Evolutionary conservation across 1,140 invertebrate genomes (phyloP).

Genomic region (Chelonus insularis): DNA sequence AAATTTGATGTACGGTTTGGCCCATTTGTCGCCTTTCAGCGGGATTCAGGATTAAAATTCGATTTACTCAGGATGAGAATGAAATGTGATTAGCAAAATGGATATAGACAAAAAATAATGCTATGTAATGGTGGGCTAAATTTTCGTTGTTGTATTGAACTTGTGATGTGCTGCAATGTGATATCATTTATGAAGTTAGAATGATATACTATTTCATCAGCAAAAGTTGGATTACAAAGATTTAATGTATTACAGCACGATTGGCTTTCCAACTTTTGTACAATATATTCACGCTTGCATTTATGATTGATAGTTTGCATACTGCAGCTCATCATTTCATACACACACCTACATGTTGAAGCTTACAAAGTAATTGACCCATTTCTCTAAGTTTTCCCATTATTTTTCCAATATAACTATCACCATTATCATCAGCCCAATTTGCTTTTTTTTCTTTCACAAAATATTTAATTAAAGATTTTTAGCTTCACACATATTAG

Average conservation of each 20-base stretch:
- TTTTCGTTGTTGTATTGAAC: background rate
- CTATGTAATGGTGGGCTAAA: background rate
- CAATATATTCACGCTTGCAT: constrained; percentile 6
- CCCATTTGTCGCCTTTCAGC: constrained; percentile 24
- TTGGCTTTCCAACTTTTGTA: constrained; percentile 25
- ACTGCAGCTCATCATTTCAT: background rate
- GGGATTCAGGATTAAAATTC: constrained; percentile 15
- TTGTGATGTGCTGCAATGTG: background rate
- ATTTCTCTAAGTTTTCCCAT: constrained; percentile 8
- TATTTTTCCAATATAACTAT: background rate
- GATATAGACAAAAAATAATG: constrained; percentile 9
- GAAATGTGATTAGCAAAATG: constrained; percentile 11
- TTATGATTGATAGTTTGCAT: constrained; percentile 21
- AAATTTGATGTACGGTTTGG: constrained; percentile 25
- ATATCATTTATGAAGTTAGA: background rate
- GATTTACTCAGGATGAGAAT: constrained; percentile 5
- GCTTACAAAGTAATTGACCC: constrained; percentile 24
- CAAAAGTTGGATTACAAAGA: constrained; percentile 5
- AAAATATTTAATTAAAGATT: too few species aligned
- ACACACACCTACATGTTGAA: background rate
- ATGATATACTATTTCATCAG: constrained; percentile 7
- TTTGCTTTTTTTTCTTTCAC: too few species aligned
- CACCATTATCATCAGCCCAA: background rate
- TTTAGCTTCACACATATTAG: too few species aligned
- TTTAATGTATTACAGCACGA: constrained; percentile 24